A percentile compares a stretch with the other conserved stretches of the same genome.
Conservation (phyloP, 2,888 invertebrate species). For the Agriopis leucophaearia region DNA sequence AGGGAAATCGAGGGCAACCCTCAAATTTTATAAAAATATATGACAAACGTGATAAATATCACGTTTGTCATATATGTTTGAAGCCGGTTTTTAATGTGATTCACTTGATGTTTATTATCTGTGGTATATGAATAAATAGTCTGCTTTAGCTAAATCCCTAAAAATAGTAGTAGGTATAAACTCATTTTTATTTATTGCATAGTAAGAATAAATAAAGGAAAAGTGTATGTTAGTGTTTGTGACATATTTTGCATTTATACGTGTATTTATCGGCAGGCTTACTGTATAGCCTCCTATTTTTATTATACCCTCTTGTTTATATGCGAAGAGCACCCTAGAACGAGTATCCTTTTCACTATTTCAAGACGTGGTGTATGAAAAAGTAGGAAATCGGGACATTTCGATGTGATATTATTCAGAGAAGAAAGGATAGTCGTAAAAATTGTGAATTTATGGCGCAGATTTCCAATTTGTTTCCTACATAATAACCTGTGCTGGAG, state of each 20-base stretch:
- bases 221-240: not conserved
- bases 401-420: slow-evolving; percentile 18
- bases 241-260: slow-evolving; percentile 9
- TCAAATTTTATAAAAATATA: too few species aligned
- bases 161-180: too few species aligned
- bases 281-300: slow-evolving; percentile 17
- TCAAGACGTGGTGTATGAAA: slow-evolving; percentile 21
- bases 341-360: slow-evolving; percentile 20
- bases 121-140: too few species aligned
- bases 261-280: slow-evolving; percentile 5
- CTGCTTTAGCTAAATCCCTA: too few species aligned
- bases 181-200: not conserved
- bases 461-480: slow-evolving; percentile 19
- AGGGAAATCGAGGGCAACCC: too few species aligned
- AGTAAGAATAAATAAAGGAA: not conserved
- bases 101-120: too few species aligned
- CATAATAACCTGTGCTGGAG: slow-evolving; percentile 7
- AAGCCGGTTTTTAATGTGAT: too few species aligned
- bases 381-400: slow-evolving; percentile 15
- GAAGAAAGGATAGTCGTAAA: slow-evolving; percentile 20
- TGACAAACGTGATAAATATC: too few species aligned
- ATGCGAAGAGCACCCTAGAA: slow-evolving; percentile 12
- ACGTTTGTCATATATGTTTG: too few species aligned
- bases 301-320: slow-evolving; percentile 16
- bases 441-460: slow-evolving; percentile 17